Conservation (phyloP, 92 coral and sea anemone species). For the Zoanthus solanderi region DNA sequence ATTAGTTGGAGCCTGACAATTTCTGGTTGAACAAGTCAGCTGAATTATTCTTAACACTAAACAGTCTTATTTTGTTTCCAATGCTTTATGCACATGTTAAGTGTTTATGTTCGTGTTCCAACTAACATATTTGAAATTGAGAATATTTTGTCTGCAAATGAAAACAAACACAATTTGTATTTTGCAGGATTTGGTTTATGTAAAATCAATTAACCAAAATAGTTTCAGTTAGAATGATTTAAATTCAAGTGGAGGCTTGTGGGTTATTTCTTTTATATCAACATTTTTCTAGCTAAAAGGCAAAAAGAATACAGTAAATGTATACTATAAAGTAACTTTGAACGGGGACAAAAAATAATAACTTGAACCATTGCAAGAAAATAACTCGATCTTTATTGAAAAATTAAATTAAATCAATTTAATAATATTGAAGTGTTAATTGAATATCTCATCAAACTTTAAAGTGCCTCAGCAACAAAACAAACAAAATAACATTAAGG, state of each 20-base stretch:
- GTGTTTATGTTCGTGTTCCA: background rate
- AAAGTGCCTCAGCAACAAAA: background rate
- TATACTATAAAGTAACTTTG: background rate
- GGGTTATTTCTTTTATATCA: background rate
- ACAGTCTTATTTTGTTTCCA: background rate
- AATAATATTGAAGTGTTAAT: background rate
- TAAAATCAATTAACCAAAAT: background rate
- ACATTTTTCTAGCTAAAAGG: background rate
- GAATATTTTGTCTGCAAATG: background rate
- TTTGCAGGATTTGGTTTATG: background rate
- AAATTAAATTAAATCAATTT: background rate
- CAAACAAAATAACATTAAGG: background rate
- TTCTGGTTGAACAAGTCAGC: background rate
- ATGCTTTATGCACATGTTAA: background rate
- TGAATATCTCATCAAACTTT: background rate
- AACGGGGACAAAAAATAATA: background rate
- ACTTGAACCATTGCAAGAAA: background rate
- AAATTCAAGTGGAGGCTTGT: background rate
- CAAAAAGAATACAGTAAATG: background rate
- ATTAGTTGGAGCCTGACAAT: background rate
- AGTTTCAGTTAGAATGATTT: background rate
- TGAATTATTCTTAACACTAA: background rate
- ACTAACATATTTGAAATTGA: background rate
- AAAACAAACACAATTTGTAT: background rate
- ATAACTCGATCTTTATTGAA: background rate